Percentiles rank a stretch among this genome's conserved stretches.
These are phyloP conservation scores for Synaphobranchus kaupii DNA, from an alignment of 2,797 vertebrate genomes.

Conservation along the genomic window DNA sequence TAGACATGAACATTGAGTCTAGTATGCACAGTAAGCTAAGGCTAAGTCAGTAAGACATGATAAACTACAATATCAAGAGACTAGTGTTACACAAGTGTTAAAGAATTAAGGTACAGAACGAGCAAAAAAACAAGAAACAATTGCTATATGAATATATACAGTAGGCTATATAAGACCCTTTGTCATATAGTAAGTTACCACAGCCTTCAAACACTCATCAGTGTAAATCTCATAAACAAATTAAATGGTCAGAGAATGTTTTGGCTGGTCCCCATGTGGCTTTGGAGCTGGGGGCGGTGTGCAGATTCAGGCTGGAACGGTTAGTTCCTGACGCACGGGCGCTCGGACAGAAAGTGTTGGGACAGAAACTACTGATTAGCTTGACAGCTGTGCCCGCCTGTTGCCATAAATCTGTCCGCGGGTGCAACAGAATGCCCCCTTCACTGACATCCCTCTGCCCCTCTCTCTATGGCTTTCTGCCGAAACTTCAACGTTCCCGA, in stretches of 20 bases:
- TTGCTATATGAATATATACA: too few species aligned
- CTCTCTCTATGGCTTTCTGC: background rate
- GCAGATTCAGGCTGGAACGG: background rate
- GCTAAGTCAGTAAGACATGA: too few species aligned
- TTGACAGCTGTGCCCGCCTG: slow-evolving; percentile 11
- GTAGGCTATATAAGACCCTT: background rate
- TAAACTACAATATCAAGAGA: too few species aligned
- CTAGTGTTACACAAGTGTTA: too few species aligned
- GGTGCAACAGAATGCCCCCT: background rate
- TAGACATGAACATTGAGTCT: too few species aligned
- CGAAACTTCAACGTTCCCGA: background rate
- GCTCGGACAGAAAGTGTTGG: background rate
- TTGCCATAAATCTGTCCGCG: background rate
- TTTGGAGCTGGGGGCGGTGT: background rate
- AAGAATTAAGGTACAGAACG: too few species aligned
- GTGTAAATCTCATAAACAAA: slow-evolving; percentile 8
- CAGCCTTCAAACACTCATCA: slow-evolving; percentile 18
- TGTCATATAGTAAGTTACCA: background rate
- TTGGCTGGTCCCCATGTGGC: background rate
- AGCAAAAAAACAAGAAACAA: too few species aligned
- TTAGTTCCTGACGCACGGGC: background rate
- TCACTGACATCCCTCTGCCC: background rate
- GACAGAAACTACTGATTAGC: background rate
- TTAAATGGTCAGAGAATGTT: background rate
- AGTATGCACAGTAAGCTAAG: too few species aligned